Base-by-base conservation (phyloP, 2,797 vertebrate species). In the Brotogeris chrysoptera region DNA sequence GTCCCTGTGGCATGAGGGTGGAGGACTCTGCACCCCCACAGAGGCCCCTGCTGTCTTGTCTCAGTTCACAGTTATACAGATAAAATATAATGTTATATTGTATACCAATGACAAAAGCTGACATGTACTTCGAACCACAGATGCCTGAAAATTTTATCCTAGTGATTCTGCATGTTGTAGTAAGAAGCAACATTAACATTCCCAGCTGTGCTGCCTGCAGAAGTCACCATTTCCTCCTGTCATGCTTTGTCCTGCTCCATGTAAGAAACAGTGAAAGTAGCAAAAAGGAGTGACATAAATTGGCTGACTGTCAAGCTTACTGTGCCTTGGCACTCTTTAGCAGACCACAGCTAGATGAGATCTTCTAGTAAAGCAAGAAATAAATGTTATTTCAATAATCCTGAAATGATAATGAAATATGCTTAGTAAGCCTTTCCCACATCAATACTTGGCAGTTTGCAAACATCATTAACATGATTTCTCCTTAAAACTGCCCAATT, bases 391-490 rank as follows among this genome's bases (percentile, higher is more conserved):
- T 86, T 92, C 65, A 85, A 61, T 83, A 94, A 86, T 87, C 88
- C 69, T 70, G 79, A 90, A 90, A 61, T 41, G 5, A 82, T 92
- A 18, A 25, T 59, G 55, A 79, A 81, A 88, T 72, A 88, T 44
- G 69, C 60, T 93, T 82, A 77, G 39, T 53, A 91, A 94, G 86
- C 41, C 43, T 95, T 93, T 73, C 49, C 41, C 43, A 32, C n/a
- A 44, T 84, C 86, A 72, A 79, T 91, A 87, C 41, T 84, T 89
- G 90, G 55, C 76, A 43, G 53, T 80, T 88, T 86, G 36, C 47
- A 92, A 80, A 93, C 16, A 68, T 87, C 25, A 70, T 88, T 86
- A 89, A 72, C 60, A 25, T 86, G 91, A 73, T 80, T 92, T 83
- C 52, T 50, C 39, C 60, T 86, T 87, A 91, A 92, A 80, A 89